Percentiles rank a stretch among this genome's conserved stretches.
phyloP scores from a whole-genome alignment of 2,113 vertebrate species.

The Cyphomyrus discorhynchus region DNA sequence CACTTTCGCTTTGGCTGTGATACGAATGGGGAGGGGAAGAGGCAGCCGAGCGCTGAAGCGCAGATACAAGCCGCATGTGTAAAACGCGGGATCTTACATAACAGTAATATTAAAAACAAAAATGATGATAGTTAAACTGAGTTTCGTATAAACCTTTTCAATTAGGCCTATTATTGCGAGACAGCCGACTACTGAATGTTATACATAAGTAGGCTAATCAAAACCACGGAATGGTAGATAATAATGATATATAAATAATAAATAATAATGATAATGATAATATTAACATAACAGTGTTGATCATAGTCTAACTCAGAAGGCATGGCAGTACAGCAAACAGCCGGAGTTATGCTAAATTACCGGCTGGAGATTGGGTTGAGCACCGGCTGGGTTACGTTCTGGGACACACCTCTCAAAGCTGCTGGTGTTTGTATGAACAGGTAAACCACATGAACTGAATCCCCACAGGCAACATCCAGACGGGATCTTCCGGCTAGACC shows the following conservation, averaged over 20 bases:
- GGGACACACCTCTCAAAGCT: neutral
- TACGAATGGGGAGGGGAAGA: neutral
- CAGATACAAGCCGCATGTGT: neutral
- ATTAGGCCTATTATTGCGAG: neutral
- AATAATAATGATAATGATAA: neutral
- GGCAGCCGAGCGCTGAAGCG: neutral
- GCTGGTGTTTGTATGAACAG: neutral
- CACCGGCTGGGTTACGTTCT: neutral
- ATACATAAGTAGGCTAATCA: neutral
- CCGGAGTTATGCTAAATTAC: neutral
- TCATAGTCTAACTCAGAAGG: neutral
- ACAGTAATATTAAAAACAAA: neutral
- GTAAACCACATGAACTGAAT: neutral
- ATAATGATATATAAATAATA: neutral
- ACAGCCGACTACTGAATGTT: neutral
- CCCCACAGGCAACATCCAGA: neutral
- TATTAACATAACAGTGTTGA: neutral
- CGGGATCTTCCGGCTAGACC: neutral
- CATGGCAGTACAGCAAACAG: neutral
- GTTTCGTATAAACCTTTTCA: neutral
- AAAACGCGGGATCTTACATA: neutral
- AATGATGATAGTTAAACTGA: neutral
- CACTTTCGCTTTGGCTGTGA: neutral
- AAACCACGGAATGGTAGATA: neutral
- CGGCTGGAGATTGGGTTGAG: neutral